Base-by-base conservation (phyloP, 1,140 invertebrate genomes). In the Penaeus japonicus region DNA sequence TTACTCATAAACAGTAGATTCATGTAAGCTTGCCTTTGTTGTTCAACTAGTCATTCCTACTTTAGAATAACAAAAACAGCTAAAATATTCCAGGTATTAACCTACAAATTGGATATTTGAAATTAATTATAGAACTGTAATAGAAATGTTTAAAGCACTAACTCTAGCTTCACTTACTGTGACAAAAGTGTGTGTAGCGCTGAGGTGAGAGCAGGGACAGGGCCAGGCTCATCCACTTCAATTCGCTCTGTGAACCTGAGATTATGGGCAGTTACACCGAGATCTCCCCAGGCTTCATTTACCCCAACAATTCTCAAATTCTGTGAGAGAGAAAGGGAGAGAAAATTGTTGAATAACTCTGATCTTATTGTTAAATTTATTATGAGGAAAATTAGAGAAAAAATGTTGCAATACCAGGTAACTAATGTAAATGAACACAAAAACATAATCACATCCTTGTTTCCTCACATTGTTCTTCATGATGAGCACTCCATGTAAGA, bases 211-310 rank as follows among this genome's bases (percentile, higher is more conserved):
- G 96, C 94, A 1, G 95, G 93, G 3, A 95, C 93, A 20, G 97
- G 95, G 3, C 95, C 96, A 18, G 94, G 94, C 93, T 98, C 97
- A 90, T 97, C 95, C 85, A 98, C 94, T 89, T 95, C 94, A 0
- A 98, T 94, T 86, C 96, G 97, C 30, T 97, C 98, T 0, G 98
- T 98, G 92, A 99, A 99, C 78, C 96, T 94, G 79, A 97, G 92
- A 90, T 96, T 10, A 96, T 95, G 92, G 92, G 94, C 93, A 96
- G 95, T 96, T 53, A 99, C 95, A 77, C 97, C 97, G 35, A 97
- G 95, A 92, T 98, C 97, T 92, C 96, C 95, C 90, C 97, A 96
- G 4, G 97, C 97, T 91, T 97, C 96, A 90, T 97, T 96, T 10
- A 98, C 95, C 92, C 98, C 97, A 92, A 98, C 95, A 39, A 99